These are phyloP conservation scores for Ctenicera cuprea DNA, from an alignment of 2,888 invertebrate species.

Conservation along the genomic window DNA sequence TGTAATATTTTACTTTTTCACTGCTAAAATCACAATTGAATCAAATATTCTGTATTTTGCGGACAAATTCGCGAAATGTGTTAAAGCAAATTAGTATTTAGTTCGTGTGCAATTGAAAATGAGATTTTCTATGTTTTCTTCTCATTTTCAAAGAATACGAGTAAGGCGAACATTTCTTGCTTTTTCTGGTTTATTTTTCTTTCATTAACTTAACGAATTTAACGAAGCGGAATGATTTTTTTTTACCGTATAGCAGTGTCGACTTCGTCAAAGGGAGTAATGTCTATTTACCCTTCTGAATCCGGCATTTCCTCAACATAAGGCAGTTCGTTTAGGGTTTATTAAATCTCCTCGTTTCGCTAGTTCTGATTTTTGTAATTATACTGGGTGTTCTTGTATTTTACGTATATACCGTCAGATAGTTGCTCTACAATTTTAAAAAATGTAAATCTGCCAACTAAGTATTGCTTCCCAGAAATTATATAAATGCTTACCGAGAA, in stretches of 20 bases:
- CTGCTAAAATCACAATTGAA: too few species aligned
- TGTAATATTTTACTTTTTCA: too few species aligned
- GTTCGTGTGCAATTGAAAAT: constrained; percentile 24
- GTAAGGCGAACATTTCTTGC: constrained; percentile 29
- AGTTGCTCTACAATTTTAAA: too few species aligned
- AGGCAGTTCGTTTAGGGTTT: constrained; percentile 38
- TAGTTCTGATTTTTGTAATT: too few species aligned
- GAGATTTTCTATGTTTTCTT: constrained; percentile 29
- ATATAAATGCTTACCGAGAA: too few species aligned
- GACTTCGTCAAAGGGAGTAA: constrained; percentile 48
- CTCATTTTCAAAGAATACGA: constrained; percentile 41
- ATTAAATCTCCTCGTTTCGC: constrained; percentile 39
- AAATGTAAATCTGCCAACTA: too few species aligned
- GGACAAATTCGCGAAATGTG: too few species aligned
- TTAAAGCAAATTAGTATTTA: neutral
- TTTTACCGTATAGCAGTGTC: constrained; percentile 43
- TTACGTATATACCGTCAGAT: too few species aligned
- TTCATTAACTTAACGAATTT: constrained; percentile 52
- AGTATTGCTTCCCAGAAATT: too few species aligned
- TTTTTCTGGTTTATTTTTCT: constrained; percentile 49
- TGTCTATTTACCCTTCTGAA: constrained; percentile 52
- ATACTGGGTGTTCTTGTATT: too few species aligned
- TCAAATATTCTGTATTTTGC: too few species aligned
- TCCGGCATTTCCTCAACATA: constrained; percentile 30
- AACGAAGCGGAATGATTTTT: constrained; percentile 50